These are phyloP conservation scores for Gavialis gangeticus DNA, from an alignment of 2,113 vertebrate genomes.

Conservation along the genomic window DNA sequence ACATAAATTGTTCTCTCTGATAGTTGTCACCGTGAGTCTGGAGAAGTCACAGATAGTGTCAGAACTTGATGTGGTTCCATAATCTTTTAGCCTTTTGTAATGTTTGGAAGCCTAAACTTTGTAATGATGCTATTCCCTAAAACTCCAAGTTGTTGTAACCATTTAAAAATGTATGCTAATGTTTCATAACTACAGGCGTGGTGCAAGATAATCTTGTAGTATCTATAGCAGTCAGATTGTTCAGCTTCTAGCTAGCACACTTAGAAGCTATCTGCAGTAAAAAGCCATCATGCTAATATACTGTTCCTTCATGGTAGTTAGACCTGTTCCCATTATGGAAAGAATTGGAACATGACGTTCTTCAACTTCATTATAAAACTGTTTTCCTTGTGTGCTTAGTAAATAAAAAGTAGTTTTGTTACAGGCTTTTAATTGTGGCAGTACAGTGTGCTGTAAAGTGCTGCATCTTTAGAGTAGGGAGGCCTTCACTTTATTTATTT, in stretches of 20 bases:
- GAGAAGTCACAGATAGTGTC: not conserved
- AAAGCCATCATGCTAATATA: not conserved
- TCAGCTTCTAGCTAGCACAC: not conserved
- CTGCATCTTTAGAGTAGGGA: not conserved
- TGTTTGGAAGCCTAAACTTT: not conserved
- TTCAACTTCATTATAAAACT: not conserved
- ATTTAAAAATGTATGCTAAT: not conserved
- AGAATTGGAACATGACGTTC: not conserved
- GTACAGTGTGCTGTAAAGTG: not conserved
- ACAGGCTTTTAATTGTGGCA: not conserved
- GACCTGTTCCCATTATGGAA: not conserved
- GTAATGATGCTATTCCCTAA: not conserved
- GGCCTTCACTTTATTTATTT: not conserved
- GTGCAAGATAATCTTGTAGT: not conserved
- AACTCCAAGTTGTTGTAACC: not conserved
- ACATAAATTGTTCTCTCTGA: not conserved
- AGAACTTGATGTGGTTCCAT: not conserved
- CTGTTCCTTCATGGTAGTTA: not conserved
- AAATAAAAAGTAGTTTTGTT: not conserved
- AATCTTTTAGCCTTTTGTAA: not conserved
- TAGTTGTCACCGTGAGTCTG: not conserved
- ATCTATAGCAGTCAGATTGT: not conserved
- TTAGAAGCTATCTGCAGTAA: not conserved
- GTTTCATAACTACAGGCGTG: not conserved
- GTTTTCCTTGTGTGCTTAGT: not conserved